These are phyloP conservation scores for Procambarus virginalis DNA, from an alignment of 1,140 invertebrate genomes.

Conservation along the genomic window DNA sequence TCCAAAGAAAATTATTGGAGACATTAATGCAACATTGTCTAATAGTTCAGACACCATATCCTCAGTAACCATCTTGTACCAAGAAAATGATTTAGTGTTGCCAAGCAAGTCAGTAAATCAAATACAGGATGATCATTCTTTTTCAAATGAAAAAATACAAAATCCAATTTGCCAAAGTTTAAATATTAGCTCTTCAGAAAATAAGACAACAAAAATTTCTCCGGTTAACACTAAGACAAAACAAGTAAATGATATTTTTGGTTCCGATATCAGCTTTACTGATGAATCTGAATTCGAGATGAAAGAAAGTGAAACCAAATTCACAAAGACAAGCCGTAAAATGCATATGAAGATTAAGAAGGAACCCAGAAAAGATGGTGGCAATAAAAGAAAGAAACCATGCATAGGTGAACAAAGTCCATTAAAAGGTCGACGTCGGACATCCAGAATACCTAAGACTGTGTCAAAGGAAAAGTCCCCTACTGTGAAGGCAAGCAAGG, in stretches of 20 bases:
- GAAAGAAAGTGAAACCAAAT: background rate
- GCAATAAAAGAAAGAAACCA: background rate
- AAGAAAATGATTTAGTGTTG: too few species aligned
- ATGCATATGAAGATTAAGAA: background rate
- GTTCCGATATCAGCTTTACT: slow-evolving; percentile 27
- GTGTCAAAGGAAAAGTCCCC: background rate
- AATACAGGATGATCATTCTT: background rate
- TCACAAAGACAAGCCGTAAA: background rate
- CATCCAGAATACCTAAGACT: background rate
- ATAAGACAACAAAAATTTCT: background rate
- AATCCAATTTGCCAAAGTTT: background rate
- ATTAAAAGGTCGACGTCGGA: background rate
- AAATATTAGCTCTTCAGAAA: background rate
- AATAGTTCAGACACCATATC: background rate
- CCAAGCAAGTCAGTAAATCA: background rate
- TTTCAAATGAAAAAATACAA: background rate
- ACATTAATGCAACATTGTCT: background rate
- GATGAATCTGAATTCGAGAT: slow-evolving; percentile 10
- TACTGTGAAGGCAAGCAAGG: background rate
- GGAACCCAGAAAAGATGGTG: background rate
- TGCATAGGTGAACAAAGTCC: background rate
- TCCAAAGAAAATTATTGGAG: too few species aligned
- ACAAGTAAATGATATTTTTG: background rate
- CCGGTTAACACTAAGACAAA: background rate
- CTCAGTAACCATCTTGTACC: background rate